A percentile compares a stretch with the other conserved stretches of the same genome.
Conservation (phyloP, 2,113 vertebrate species). For the Nothoprocta perdicaria region DNA sequence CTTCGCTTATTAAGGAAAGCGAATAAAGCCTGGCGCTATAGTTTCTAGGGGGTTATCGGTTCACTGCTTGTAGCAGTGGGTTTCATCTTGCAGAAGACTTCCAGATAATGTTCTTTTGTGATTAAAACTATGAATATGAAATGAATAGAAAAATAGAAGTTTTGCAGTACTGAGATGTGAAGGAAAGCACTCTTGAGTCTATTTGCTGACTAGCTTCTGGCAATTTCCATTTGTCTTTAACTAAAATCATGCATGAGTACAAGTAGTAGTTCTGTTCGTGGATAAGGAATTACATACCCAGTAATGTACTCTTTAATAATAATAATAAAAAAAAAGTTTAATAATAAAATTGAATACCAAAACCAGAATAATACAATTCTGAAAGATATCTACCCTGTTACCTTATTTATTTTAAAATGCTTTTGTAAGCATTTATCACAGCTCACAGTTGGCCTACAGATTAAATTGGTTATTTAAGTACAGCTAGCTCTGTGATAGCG, state of each 20-base stretch:
- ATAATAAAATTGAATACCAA: neutral
- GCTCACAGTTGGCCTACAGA: neutral
- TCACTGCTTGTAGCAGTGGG: neutral
- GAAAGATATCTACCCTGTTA: neutral
- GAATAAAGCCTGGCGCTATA: neutral
- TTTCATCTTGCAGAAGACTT: neutral
- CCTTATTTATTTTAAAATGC: neutral
- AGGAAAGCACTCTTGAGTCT: neutral
- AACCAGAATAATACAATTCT: neutral
- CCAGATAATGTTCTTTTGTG: fast-evolving
- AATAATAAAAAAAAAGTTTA: neutral
- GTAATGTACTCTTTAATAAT: neutral
- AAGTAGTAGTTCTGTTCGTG: neutral
- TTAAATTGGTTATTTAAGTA: slow-evolving; percentile 26
- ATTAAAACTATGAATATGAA: neutral
- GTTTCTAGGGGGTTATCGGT: neutral
- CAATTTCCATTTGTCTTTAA: neutral
- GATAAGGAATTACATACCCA: neutral
- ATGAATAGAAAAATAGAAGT: neutral
- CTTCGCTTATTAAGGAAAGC: neutral
- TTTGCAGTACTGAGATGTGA: neutral
- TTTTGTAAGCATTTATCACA: neutral
- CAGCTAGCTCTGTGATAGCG: neutral
- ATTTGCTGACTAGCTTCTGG: neutral
- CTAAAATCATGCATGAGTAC: neutral